A percentile compares a stretch with the other conserved stretches of the same genome.
phyloP scores from a whole-genome alignment of 2,888 invertebrate genomes.

The Eurois occulta region DNA sequence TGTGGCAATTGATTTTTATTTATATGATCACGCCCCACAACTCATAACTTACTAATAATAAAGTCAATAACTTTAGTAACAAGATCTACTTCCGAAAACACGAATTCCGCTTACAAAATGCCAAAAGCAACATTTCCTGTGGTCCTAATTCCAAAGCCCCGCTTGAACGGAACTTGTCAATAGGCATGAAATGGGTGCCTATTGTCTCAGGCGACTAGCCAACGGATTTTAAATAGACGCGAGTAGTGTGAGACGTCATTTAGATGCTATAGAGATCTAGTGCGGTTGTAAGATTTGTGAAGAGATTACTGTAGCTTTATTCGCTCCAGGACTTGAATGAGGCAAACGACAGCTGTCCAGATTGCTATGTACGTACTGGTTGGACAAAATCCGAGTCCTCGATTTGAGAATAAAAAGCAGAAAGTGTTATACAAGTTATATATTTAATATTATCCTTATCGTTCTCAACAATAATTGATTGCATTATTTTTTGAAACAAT shows the following conservation, averaged over 20 bases:
- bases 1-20: neutral
- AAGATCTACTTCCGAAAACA: slow-evolving; percentile 10
- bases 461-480: neutral
- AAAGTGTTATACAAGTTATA: too few species aligned
- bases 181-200: slow-evolving; percentile 38
- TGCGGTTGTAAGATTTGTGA: slow-evolving; percentile 12
- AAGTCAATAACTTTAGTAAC: neutral
- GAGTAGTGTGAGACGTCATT: slow-evolving; percentile 39
- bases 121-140: slow-evolving; percentile 49
- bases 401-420: too few species aligned
- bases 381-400: too few species aligned
- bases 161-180: slow-evolving; percentile 59
- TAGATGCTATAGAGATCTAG: slow-evolving; percentile 24
- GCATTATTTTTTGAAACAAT: neutral
- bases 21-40: neutral
- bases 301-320: slow-evolving; percentile 17
- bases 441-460: too few species aligned
- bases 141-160: neutral
- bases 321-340: too few species aligned
- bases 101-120: slow-evolving; percentile 23
- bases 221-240: slow-evolving; percentile 54
- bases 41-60: neutral
- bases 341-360: too few species aligned
- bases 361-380: too few species aligned
- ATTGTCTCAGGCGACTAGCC: slow-evolving; percentile 60